Percentiles rank a stretch among this genome's conserved stretches.
Evolutionary conservation across 2,888 invertebrate genomes (phyloP).

Genomic region (Drosophila acutilabella): DNA sequence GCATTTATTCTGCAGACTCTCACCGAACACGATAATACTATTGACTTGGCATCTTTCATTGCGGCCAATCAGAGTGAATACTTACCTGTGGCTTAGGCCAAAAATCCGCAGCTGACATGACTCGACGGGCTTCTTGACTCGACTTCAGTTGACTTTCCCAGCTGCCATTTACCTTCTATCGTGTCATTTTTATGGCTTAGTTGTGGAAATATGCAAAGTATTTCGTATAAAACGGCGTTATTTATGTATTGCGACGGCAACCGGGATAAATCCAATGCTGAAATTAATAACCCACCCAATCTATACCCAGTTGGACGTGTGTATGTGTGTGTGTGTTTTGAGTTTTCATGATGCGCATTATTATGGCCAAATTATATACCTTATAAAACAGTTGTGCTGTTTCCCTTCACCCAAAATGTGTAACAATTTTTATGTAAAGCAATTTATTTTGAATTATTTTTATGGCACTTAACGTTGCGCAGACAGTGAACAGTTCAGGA

Average conservation of each 20-base stretch:
- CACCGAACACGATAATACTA: constrained; percentile 51
- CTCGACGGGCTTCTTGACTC: constrained; percentile 59
- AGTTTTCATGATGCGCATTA: constrained; percentile 84
- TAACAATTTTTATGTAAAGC: constrained; percentile 83
- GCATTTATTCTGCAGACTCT: constrained; percentile 71
- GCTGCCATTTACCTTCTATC: constrained; percentile 10
- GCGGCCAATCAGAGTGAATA: constrained; percentile 45
- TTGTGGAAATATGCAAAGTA: constrained; percentile 72
- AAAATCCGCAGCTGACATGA: constrained; percentile 82
- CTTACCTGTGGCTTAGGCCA: constrained; percentile 80
- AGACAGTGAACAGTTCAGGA: constrained; percentile 1
- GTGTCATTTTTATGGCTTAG: constrained; percentile 77
- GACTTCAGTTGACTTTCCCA: constrained; percentile 4
- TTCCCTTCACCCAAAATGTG: constrained; percentile 32
- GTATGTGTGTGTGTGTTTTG: constrained; percentile 23
- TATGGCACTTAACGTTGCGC: constrained; percentile 84
- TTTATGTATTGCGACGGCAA: constrained; percentile 61
- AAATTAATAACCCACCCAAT: constrained; percentile 80
- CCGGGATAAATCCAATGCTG: constrained; percentile 54
- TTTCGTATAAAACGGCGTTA: constrained; percentile 71
- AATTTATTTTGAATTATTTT: constrained; percentile 86
- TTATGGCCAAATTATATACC: constrained; percentile 85
- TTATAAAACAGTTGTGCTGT: constrained; percentile 71
- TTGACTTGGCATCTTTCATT: constrained; percentile 68
- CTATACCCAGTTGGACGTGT: constrained; percentile 3